phyloP scores from a whole-genome alignment of 2,888 invertebrate genomes.

The Dolichopus griseipennis region DNA sequence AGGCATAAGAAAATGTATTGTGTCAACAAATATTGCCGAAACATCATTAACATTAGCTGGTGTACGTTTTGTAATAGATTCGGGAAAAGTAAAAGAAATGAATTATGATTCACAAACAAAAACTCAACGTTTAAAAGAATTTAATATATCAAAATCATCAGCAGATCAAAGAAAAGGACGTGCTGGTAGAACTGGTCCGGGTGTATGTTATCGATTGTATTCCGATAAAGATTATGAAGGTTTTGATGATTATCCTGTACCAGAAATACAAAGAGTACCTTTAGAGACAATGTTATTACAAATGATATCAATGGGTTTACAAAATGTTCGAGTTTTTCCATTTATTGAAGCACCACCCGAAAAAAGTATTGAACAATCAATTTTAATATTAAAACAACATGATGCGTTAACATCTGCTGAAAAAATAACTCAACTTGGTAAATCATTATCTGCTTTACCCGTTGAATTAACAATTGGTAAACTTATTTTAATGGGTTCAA shows the following conservation, averaged over 20 bases:
- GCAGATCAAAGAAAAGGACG: slow-evolving; percentile 95
- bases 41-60: slow-evolving; percentile 98
- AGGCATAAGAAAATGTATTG: slow-evolving; percentile 89
- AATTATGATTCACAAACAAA: slow-evolving; percentile 4
- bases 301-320: slow-evolving; percentile 90
- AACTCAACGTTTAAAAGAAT: slow-evolving; percentile 74
- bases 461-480: slow-evolving; percentile 94
- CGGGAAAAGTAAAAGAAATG: slow-evolving; percentile 65
- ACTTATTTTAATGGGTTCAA: slow-evolving; percentile 85
- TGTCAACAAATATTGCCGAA: slow-evolving; percentile 97
- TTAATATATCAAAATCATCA: slow-evolving; percentile 95
- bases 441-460: slow-evolving; percentile 78
- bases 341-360: slow-evolving; percentile 88
- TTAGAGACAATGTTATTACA: slow-evolving; percentile 82
- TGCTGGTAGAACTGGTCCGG: slow-evolving; percentile 91
- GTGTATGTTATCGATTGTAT: slow-evolving; percentile 82
- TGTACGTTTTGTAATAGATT: slow-evolving; percentile 92
- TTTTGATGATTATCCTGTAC: slow-evolving; percentile 77
- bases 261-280: slow-evolving; percentile 90
- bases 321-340: slow-evolving; percentile 83
- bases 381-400: slow-evolving; percentile 79
- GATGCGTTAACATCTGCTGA: slow-evolving; percentile 73
- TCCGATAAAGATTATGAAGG: slow-evolving; percentile 70
- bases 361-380: slow-evolving; percentile 76
- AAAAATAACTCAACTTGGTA: slow-evolving; percentile 76